Conservation (phyloP, 2,888 invertebrate genomes). For the Priapulus caudatus region DNA sequence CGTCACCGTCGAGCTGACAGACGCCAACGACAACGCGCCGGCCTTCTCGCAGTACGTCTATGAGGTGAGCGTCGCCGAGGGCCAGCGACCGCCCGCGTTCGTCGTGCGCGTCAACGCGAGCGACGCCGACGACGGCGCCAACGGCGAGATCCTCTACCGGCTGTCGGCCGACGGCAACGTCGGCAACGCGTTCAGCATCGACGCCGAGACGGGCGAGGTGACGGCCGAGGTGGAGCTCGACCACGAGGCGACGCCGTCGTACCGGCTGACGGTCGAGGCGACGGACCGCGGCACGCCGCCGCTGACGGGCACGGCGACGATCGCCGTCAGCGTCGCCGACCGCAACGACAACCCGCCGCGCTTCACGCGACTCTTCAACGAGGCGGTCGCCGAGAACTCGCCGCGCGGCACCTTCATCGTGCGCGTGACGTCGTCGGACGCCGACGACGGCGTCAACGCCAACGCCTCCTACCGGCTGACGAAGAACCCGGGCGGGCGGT, state of each 20-base stretch:
- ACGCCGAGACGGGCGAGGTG: conserved; percentile 67
- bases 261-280: conserved; percentile 62
- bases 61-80: conserved; percentile 71
- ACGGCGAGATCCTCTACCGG: conserved; percentile 26
- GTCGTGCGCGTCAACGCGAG: conserved; percentile 52
- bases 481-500: conserved; percentile 22
- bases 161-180: conserved; percentile 31
- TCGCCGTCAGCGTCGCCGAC: conserved; percentile 60
- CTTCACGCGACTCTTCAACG: conserved; percentile 77
- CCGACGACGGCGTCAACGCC: conserved; percentile 32
- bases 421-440: conserved; percentile 37
- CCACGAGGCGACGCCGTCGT: conserved; percentile 57
- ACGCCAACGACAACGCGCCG: conserved; percentile 84
- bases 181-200: conserved; percentile 60
- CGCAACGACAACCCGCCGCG: conserved; percentile 91
- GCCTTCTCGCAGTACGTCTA: conserved; percentile 55
- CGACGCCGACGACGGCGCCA: conserved; percentile 53
- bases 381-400: conserved; percentile 88
- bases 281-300: conserved; percentile 76
- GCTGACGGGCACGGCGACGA: conserved; percentile 53
- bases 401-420: conserved; percentile 84
- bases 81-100: conserved; percentile 55
- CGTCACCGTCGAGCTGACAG: conserved; percentile 74
- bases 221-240: conserved; percentile 68
- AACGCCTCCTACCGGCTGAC: conserved; percentile 21